Evolutionary conservation across 30 jellyfish, hydroid and myxozoan genomes (phyloP).

Genomic region (Cassiopea xamachana): DNA sequence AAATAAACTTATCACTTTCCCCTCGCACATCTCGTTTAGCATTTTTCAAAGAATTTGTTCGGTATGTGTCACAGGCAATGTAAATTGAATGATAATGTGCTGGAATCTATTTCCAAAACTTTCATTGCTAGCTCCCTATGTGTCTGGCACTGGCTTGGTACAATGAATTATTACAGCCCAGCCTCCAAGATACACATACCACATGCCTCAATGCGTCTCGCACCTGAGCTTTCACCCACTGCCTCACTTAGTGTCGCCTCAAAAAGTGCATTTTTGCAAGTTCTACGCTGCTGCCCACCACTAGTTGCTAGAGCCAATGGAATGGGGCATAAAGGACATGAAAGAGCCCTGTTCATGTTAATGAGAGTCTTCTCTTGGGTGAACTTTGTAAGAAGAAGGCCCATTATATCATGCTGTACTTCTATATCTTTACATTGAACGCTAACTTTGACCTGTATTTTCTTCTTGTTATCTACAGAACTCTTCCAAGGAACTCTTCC

Average conservation of each 20-base stretch:
- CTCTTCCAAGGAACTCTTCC: conserved; percentile 44
- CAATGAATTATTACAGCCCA: conserved; percentile 18
- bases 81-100: background rate
- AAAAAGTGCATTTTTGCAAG: conserved; percentile 32
- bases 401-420: conserved; percentile 25
- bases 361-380: conserved; percentile 5
- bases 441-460: conserved; percentile 6
- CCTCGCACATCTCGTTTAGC: conserved; percentile 30
- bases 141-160: conserved; percentile 12
- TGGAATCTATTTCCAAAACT: conserved; percentile 3
- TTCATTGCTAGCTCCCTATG: conserved; percentile 30
- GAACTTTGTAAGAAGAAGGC: conserved; percentile 11
- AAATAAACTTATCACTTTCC: conserved; percentile 9
- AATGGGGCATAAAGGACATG: conserved; percentile 51
- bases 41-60: conserved; percentile 12
- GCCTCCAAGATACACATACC: conserved; percentile 6
- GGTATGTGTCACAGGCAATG: conserved; percentile 34
- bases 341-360: conserved; percentile 51
- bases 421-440: conserved; percentile 22
- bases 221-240: background rate
- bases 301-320: conserved; percentile 38
- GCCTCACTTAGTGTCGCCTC: conserved; percentile 25
- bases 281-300: conserved; percentile 28
- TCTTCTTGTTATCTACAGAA: background rate
- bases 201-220: conserved; percentile 7